Base-by-base conservation (phyloP, 2,797 vertebrate genomes). In the Betta splendens region DNA sequence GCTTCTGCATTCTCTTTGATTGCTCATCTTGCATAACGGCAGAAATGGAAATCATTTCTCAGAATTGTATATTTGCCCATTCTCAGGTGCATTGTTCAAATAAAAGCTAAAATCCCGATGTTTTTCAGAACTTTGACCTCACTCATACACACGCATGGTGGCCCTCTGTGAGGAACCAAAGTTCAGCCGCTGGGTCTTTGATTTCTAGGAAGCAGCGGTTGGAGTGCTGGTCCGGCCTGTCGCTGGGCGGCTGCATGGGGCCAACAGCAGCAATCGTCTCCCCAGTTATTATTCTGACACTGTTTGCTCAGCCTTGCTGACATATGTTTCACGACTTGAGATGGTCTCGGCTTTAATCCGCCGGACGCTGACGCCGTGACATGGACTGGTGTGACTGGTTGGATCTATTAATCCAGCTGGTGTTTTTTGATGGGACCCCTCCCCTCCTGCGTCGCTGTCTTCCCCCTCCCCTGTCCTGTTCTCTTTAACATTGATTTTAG, bases 391-490 rank as follows among this genome's bases (percentile, higher is more conserved):
- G n/a, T 80, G 67, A 44, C 68, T 69, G 66, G 75, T 81, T 81
- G 71, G 76, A 83, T 83, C 85, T 89, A 91, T 91, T 90, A 90
- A 91, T 91, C 87, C 85, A 87, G 84, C 79, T 84, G 83, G 78
- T 88, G 85, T 85, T 83, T 88, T 81, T 81, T 82, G 71, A 87
- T 87, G 81, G 84, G 50, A 1, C 22, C 40, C 31, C 28, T 55
- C 18, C 51, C 31, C 50, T 53, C 50, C 49, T 64, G 56, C 57
- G 45, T 64, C 46, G 54, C 67, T 78, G 59, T 79, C 64, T 69
- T 64, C 58, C 55, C 54, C 53, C 56, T 50, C 17, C 12, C 22
- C 23, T 25, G 51, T 20, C 71, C 54, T 47, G 64, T 58, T 70
- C 40, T 56, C 44, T 7, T 55, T 50, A 64, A 23, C 16, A 9